phyloP scores from a whole-genome alignment of 1,140 invertebrate genomes.

The Tribolium madens region DNA sequence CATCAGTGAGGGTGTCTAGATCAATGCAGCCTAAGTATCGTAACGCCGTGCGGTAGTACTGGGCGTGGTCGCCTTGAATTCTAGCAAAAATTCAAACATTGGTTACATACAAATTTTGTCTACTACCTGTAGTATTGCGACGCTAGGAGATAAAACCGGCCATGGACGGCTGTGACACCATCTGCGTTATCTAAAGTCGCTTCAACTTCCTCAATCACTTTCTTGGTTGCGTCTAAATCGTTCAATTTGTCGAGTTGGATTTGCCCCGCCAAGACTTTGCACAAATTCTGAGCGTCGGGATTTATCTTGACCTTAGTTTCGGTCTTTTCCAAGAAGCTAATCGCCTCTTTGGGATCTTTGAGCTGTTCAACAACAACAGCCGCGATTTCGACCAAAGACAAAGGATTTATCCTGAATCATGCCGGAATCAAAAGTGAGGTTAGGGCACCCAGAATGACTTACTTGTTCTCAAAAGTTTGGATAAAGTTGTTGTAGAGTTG shows the following conservation, averaged over 20 bases:
- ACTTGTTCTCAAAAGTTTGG: conserved; percentile 96
- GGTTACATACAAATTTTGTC: neutral
- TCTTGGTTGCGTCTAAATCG: conserved; percentile 86
- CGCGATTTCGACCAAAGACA: conserved; percentile 91
- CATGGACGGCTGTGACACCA: conserved; percentile 94
- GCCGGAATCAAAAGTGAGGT: conserved; percentile 51
- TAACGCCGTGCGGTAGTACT: conserved; percentile 95
- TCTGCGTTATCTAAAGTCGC: conserved; percentile 88
- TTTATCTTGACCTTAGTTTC: conserved; percentile 90
- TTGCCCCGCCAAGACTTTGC: conserved; percentile 87
- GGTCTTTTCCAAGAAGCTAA: conserved; percentile 87
- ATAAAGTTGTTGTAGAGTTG: conserved; percentile 94
- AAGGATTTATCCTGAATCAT: conserved; percentile 88
- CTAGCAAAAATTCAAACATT: conserved; percentile 62
- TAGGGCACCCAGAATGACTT: conserved; percentile 66
- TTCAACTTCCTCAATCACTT: conserved; percentile 92
- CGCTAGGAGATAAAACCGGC: conserved; percentile 93
- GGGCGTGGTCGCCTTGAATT: conserved; percentile 87
- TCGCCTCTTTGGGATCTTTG: conserved; percentile 82
- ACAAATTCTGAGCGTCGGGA: conserved; percentile 87
- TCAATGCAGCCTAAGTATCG: conserved; percentile 95
- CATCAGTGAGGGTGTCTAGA: conserved; percentile 74
- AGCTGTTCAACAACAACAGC: conserved; percentile 85
- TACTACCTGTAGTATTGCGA: conserved; percentile 85
- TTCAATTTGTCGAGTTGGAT: conserved; percentile 86